phyloP scores from a whole-genome alignment of 2,888 invertebrate species.

The Andrena praecox region DNA sequence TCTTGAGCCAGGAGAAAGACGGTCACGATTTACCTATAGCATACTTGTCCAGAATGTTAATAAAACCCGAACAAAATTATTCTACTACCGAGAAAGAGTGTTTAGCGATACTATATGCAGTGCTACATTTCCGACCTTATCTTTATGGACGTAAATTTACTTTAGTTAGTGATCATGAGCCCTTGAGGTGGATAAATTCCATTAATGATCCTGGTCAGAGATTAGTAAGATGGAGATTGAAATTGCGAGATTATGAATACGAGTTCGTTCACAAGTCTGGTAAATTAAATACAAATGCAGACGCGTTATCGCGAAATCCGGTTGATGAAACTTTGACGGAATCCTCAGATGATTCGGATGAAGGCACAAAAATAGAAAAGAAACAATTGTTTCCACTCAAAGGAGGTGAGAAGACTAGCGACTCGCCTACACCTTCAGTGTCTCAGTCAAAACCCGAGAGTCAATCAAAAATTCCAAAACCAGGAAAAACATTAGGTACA shows the following conservation, averaged over 20 bases:
- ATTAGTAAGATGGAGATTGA: constrained; percentile 26
- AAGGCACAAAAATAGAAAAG: background rate
- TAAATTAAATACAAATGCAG: background rate
- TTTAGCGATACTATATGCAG: constrained; percentile 8
- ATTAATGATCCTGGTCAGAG: constrained; percentile 25
- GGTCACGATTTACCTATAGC: background rate
- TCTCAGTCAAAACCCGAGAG: background rate
- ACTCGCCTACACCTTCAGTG: too few species aligned
- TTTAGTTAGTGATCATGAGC: constrained; percentile 20
- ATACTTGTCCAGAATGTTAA: background rate
- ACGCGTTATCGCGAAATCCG: background rate
- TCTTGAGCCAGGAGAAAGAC: too few species aligned
- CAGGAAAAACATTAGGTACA: background rate
- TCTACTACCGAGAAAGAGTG: constrained; percentile 15
- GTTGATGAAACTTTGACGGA: background rate
- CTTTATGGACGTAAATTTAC: constrained; percentile 30
- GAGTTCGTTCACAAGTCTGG: constrained; percentile 25
- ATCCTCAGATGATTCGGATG: background rate
- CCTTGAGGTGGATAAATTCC: constrained; percentile 20
- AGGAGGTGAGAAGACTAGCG: background rate
- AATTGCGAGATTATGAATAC: constrained; percentile 18
- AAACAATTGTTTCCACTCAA: background rate
- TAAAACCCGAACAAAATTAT: constrained; percentile 17
- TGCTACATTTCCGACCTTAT: constrained; percentile 19
- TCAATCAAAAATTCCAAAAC: background rate